These are phyloP conservation scores for Archips crataeganus DNA, from an alignment of 2,888 invertebrate genomes.

Conservation along the genomic window DNA sequence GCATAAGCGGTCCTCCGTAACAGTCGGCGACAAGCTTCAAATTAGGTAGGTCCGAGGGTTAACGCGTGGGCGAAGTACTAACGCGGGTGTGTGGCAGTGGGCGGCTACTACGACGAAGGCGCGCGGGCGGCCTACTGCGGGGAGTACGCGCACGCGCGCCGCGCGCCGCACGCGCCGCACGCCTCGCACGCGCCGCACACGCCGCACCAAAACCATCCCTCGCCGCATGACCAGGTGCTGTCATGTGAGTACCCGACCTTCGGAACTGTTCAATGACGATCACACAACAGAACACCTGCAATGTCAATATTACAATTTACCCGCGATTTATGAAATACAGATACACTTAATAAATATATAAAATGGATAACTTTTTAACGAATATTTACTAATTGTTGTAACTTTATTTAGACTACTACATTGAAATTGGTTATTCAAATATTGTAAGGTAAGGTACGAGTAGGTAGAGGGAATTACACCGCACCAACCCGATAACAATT, in stretches of 20 bases:
- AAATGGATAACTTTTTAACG: neutral
- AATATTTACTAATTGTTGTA: conserved; percentile 20
- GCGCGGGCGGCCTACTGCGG: conserved; percentile 71
- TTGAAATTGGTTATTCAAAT: conserved; percentile 7
- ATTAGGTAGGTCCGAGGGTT: conserved; percentile 70
- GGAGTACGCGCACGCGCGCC: conserved; percentile 69
- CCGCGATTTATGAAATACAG: neutral
- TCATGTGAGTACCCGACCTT: conserved; percentile 69
- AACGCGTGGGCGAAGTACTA: conserved; percentile 50
- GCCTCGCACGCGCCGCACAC: conserved; percentile 67
- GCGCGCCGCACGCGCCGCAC: conserved; percentile 55
- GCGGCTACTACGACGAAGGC: conserved; percentile 81
- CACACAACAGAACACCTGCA: conserved; percentile 1
- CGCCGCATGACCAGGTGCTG: conserved; percentile 64
- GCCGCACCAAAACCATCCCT: conserved; percentile 48
- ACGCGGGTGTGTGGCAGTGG: conserved; percentile 82
- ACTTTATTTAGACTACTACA: conserved; percentile 24
- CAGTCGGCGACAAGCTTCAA: conserved; percentile 41
- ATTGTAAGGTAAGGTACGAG: conserved; percentile 26
- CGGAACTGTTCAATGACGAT: conserved; percentile 26
- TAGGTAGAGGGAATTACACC: neutral
- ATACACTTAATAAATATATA: neutral
- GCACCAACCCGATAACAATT: neutral
- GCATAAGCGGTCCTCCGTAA: conserved; percentile 31
- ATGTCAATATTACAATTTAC: neutral